Evolutionary conservation across 2,888 invertebrate species (phyloP), one percentile per base, ranked within the genome.

Genomic region (Drosophila niveifrons): DNA sequence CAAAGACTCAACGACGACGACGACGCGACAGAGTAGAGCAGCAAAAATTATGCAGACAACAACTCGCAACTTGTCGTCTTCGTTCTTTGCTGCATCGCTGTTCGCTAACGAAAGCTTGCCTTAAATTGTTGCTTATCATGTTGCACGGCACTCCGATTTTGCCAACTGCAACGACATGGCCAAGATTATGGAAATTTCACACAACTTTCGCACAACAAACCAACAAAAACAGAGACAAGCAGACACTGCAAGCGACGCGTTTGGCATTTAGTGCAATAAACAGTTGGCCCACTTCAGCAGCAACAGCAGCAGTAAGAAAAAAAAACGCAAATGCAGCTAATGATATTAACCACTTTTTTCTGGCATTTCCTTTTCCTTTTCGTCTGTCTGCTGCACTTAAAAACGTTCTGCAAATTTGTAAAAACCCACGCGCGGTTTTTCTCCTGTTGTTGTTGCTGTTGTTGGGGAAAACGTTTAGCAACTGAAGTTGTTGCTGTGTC

Each of bases 171-270:
- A 63, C 70, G 66, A 73, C 80, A 76, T 66, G 74, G 66, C 80
- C 71, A 78, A 80, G 85, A 84, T 88, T 84, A 84, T 84, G 88
- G 75, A 87, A 84, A 84, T 87, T 78, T 50, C 53, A 55, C 58
- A 48, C 72, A 72, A 82, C 72, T 82, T 77, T 69, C 55, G 53
- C 75, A 55, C 68, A 65, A 56, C 61, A 64, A 67, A 63, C 62
- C 31, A 34, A 34, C 34, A 34, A 11, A 11, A 36, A 36, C 36
- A 36, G 65, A 36, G 65, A 44, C 44, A 36, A 52, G 44, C 1
- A 63, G 57, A 44, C 10, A 50, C 52, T 55, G 50, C 55, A 15
- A 18, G 59, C 50, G 58, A 52, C n/a, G 59, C 61, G 55, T 69
- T 68, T 59, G 51, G 68, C 80, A 79, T 82, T 82, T 77, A 69